Evolutionary conservation across 2,113 vertebrate genomes (phyloP).

Genomic region (Perca fluviatilis): DNA sequence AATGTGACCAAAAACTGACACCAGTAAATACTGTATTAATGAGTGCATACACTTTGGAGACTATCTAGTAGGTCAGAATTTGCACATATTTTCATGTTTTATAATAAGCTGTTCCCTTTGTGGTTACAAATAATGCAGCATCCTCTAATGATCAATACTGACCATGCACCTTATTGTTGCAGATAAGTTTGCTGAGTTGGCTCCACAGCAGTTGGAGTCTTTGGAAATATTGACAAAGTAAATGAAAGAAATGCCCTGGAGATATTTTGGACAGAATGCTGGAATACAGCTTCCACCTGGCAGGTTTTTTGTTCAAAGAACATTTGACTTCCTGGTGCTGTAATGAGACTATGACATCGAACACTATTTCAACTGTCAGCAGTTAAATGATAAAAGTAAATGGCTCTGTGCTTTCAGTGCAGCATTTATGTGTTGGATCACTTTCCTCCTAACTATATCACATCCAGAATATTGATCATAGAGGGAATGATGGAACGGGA

Average conservation of each 20-base stretch:
- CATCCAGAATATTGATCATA: conserved; percentile 61
- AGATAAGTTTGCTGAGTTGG: conserved; percentile 44
- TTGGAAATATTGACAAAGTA: conserved; percentile 57
- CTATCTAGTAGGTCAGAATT: conserved; percentile 13
- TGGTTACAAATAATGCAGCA: conserved; percentile 18
- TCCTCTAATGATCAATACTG: conserved; percentile 55
- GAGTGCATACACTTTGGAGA: conserved; percentile 6
- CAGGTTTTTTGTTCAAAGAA: conserved; percentile 49
- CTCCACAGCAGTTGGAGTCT: conserved; percentile 34
- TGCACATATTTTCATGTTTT: conserved; percentile 36
- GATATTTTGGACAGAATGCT: conserved; percentile 26
- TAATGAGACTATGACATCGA: conserved; percentile 58
- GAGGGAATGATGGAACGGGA: conserved; percentile 48
- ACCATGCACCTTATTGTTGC: conserved; percentile 38
- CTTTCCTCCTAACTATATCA: conserved; percentile 52
- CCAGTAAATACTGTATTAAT: not conserved
- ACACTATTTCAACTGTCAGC: conserved; percentile 57
- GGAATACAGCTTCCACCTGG: conserved; percentile 39
- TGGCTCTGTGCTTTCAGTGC: conserved; percentile 21
- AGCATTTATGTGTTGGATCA: conserved; percentile 35
- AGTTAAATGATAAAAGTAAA: conserved; percentile 64
- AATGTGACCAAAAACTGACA: not conserved
- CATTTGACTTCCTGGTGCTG: conserved; percentile 47
- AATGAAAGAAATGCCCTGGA: conserved; percentile 53
- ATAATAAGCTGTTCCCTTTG: conserved; percentile 34